Evolutionary conservation across 2,888 invertebrate genomes (phyloP), one percentile per base, ranked within the genome.

Genomic region (Orthosia cruda): DNA sequence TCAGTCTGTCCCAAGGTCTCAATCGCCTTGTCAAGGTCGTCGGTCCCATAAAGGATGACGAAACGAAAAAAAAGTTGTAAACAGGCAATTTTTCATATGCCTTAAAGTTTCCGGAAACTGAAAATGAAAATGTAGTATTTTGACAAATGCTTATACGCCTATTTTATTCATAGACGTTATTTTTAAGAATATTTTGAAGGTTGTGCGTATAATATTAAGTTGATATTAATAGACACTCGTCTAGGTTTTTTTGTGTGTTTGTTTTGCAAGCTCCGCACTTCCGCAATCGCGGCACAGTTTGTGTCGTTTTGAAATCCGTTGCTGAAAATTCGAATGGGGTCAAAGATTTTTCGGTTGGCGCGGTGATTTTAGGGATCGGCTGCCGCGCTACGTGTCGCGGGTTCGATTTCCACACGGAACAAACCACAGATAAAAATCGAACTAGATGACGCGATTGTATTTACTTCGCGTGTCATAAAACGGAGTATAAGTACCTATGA

Each of bases 121-220:
- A 13, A 13, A n/a, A n/a, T n/a, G n/a, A n/a, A 47, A 3, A 23
- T 16, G 2, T 4, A 61, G 45, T 62, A 23, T 47, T 62, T 62
- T 23, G 23, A 20, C 2, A 62, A 20, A 16, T 47, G 9, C 5
- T n/a, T 40, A 45, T 5, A 23, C 16, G 3, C 9, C 20, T 47
- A 47, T 47, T 62, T 16, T 47, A 62, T 62, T 62, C 62, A 47
- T 47, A 12, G 16, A 32, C 32, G 3, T 32, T 59, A 11, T 47
- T 23, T 62, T 62, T 40, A 40, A 47, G 1, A 62, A 62, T 62
- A 45, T 47, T 23, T 47, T 62, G 47, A 62, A 62, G 62, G 47
- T 47, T 18, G n/a, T 61, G 40, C 3, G n/a, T 20, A 40, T 40
- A 23, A 26, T 16, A n/a, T n/a, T n/a, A 16, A 26, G 4, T 26